Percentiles rank a stretch among this genome's conserved stretches.
phyloP scores from a whole-genome alignment of 1,140 invertebrate species.

The Reticulitermes speratus region DNA sequence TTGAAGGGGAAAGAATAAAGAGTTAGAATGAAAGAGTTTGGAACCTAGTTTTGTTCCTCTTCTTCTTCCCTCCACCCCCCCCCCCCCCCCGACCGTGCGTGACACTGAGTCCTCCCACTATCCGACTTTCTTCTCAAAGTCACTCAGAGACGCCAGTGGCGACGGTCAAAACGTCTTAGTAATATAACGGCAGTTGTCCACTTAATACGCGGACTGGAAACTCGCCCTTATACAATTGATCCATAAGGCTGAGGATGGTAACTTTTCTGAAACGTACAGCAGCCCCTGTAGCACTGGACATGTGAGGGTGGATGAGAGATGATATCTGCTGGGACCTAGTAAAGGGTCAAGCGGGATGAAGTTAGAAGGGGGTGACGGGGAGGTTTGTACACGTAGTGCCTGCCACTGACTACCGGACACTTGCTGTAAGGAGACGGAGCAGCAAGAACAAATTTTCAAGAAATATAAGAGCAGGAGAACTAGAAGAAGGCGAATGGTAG shows the following conservation, averaged over 20 bases:
- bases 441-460: constrained; percentile 6
- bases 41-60: constrained; percentile 7
- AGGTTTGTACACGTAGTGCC: neutral
- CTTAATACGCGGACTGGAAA: neutral
- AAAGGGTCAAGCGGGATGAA: neutral
- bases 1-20: neutral
- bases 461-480: constrained; percentile 16
- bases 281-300: neutral
- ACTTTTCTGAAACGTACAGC: neutral
- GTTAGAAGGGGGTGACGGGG: neutral
- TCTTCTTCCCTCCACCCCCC: neutral
- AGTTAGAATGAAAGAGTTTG: constrained; percentile 12
- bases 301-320: neutral
- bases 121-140: neutral
- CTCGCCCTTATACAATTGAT: constrained; percentile 12
- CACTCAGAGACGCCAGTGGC: neutral
- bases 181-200: neutral
- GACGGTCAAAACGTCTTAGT: neutral
- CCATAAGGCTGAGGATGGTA: neutral
- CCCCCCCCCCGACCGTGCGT: neutral
- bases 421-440: neutral
- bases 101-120: neutral
- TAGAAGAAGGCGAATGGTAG: neutral
- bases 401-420: constrained; percentile 1
- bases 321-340: constrained; percentile 14